Evolutionary conservation across 2,113 vertebrate species (phyloP).

Genomic region (Neopipo cinnamomea): DNA sequence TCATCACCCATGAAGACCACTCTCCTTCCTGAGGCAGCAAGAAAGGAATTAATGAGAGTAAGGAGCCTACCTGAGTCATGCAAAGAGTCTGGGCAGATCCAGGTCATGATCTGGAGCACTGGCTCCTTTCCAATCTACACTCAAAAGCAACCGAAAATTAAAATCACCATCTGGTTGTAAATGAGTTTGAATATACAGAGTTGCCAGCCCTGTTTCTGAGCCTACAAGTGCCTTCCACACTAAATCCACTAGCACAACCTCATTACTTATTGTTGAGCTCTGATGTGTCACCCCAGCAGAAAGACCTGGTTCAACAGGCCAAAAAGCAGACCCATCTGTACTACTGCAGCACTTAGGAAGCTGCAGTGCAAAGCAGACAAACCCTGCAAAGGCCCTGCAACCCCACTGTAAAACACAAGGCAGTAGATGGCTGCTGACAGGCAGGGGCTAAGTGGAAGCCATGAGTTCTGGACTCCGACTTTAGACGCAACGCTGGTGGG

Average conservation of each 20-base stretch:
- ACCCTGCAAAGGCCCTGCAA: accelerated
- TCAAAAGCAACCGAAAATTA: background rate
- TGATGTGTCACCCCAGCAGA: background rate
- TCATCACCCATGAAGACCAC: constrained; percentile 97
- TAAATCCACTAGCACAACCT: background rate
- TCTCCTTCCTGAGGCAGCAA: constrained; percentile 78
- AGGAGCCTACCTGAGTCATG: background rate
- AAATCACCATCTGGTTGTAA: background rate
- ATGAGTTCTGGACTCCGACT: accelerated
- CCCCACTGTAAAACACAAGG: background rate
- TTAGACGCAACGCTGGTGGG: background rate
- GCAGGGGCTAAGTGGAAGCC: background rate
- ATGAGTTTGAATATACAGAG: background rate
- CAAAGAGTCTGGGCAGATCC: background rate
- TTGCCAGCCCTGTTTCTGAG: background rate
- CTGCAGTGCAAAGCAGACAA: background rate
- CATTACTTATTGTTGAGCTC: accelerated
- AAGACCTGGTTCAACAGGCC: background rate
- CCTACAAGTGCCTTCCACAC: too few relatives aligned
- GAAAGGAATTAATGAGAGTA: background rate
- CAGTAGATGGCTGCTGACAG: background rate
- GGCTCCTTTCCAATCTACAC: background rate
- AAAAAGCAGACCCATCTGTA: too few relatives aligned
- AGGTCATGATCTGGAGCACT: background rate
- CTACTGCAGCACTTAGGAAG: too few relatives aligned